A percentile compares a stretch with the other conserved stretches of the same genome.
phyloP scores from a whole-genome alignment of 2,113 vertebrate species.

The Scytalopus superciliaris region DNA sequence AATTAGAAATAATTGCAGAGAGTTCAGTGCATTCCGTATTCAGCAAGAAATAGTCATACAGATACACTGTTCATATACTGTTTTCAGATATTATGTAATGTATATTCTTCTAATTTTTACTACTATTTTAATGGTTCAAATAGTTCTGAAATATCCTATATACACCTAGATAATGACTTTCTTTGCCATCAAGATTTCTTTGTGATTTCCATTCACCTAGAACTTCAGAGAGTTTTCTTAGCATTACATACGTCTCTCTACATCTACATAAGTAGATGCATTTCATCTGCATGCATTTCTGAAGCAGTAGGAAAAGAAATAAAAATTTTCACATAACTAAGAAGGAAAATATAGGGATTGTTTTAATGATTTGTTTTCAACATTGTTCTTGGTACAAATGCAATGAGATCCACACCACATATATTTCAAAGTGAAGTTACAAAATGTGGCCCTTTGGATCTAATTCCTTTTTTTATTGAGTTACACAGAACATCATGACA shows the following conservation, averaged over 20 bases:
- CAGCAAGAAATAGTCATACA: background rate
- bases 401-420: background rate
- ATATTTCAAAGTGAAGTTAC: background rate
- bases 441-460: background rate
- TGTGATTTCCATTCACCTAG: background rate
- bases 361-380: background rate
- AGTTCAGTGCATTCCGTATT: background rate
- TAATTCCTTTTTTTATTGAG: slow-evolving; percentile 46
- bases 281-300: background rate
- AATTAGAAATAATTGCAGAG: background rate
- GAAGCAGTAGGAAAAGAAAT: background rate
- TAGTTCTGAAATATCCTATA: background rate
- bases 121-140: background rate
- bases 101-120: background rate
- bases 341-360: background rate
- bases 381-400: background rate
- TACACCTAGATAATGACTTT: background rate
- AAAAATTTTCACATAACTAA: background rate
- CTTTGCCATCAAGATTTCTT: background rate
- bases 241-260: background rate
- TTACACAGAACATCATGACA: background rate
- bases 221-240: background rate
- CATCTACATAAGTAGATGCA: background rate
- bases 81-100: background rate
- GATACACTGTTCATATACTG: rapidly evolving